Conservation (phyloP, 2,113 vertebrate genomes). For the Odontophorus gujanensis region DNA sequence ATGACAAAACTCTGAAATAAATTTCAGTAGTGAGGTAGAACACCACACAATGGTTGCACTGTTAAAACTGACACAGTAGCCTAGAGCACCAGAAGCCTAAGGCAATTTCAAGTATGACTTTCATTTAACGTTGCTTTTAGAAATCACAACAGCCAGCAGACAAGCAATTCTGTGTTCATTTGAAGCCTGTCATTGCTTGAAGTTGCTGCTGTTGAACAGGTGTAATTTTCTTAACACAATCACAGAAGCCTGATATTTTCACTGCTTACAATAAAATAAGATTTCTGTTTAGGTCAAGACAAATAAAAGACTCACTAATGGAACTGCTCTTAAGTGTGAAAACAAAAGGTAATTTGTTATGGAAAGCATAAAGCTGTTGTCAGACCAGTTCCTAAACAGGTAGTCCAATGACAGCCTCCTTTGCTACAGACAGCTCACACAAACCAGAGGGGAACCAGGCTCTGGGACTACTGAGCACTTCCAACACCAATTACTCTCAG, state of each 20-base stretch:
- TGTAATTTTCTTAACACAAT: background rate
- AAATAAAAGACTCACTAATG: background rate
- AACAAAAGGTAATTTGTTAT: background rate
- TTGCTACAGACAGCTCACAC: background rate
- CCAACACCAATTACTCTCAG: fast-evolving
- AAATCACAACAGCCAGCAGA: background rate
- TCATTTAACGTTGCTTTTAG: background rate
- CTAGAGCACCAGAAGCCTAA: background rate
- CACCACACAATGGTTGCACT: background rate
- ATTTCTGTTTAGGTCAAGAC: background rate
- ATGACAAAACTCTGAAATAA: background rate
- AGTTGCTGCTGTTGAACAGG: background rate
- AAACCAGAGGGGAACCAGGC: background rate
- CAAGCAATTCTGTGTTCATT: background rate
- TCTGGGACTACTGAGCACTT: background rate
- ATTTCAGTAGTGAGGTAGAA: background rate
- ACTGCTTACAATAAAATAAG: background rate
- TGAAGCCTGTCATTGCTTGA: background rate
- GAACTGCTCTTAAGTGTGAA: background rate
- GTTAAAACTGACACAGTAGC: background rate
- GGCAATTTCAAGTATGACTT: background rate
- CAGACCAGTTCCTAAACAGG: background rate
- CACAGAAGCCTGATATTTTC: background rate
- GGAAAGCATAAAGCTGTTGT: background rate
- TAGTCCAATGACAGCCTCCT: background rate